Conservation (phyloP, 2,888 invertebrate species). For the Psylliodes chrysocephalus region DNA sequence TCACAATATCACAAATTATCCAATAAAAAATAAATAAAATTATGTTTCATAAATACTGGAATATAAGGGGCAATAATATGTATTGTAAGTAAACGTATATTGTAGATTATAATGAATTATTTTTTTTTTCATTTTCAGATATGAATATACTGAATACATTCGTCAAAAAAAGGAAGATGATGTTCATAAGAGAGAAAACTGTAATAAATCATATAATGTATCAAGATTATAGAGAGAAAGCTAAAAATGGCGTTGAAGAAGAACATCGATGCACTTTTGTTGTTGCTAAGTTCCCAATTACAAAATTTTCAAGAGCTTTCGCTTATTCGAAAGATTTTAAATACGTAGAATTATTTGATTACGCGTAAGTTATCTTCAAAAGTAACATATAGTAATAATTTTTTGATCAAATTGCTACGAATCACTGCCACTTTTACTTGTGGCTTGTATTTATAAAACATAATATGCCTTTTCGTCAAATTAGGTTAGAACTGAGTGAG, state of each 20-base stretch:
- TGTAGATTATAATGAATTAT: background rate
- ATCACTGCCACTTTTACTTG: too few relatives aligned
- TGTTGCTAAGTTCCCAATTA: slow-evolving; percentile 75
- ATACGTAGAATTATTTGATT: slow-evolving; percentile 72
- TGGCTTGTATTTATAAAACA: too few relatives aligned
- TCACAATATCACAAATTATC: too few relatives aligned
- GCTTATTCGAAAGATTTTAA: slow-evolving; percentile 74
- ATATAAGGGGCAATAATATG: too few relatives aligned
- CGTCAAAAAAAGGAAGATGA: slow-evolving; percentile 65
- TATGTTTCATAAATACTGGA: too few relatives aligned
- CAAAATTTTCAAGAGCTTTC: slow-evolving; percentile 76
- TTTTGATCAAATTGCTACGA: too few relatives aligned
- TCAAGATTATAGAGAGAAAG: slow-evolving; percentile 74
- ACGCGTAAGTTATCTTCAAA: slow-evolving; percentile 78
- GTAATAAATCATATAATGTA: slow-evolving; percentile 78
- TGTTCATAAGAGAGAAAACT: slow-evolving; percentile 77
- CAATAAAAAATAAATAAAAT: background rate
- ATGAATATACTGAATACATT: slow-evolving; percentile 63
- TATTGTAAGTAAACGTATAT: background rate
- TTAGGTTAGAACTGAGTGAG: too few relatives aligned
- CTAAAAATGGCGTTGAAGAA: slow-evolving; percentile 66
- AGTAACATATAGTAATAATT: too few relatives aligned
- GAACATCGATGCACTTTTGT: slow-evolving; percentile 80
- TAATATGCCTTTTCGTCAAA: too few relatives aligned
- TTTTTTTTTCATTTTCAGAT: slow-evolving; percentile 52